Conservation (phyloP, 2,888 invertebrate species). For the Geotrupes spiniger region DNA sequence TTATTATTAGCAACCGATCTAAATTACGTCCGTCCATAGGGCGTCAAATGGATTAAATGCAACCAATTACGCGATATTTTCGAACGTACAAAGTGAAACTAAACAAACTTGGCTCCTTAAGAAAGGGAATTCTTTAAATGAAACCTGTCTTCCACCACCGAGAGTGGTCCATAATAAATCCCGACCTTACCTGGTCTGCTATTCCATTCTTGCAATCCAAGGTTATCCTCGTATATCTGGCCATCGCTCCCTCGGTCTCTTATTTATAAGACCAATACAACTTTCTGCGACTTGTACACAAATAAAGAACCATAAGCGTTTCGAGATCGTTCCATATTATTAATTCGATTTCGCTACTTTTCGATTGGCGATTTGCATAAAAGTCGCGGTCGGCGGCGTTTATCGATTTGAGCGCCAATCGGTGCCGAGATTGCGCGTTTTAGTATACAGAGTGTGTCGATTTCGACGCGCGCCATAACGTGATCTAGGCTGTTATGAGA, state of each 20-base stretch:
- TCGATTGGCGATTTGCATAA: slow-evolving; percentile 9
- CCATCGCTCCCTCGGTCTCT: slow-evolving; percentile 40
- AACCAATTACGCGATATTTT: no score
- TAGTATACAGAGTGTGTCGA: no score
- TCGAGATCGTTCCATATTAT: slow-evolving; percentile 28
- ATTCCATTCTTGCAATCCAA: slow-evolving; percentile 44
- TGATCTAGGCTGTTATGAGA: no score
- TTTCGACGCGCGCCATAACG: no score
- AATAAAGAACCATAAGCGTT: slow-evolving; percentile 28
- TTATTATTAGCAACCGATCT: no score
- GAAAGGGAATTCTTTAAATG: slow-evolving; percentile 20
- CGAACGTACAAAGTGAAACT: no score
- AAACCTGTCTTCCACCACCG: slow-evolving; percentile 25
- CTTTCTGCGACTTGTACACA: slow-evolving; percentile 33
- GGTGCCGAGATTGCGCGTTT: no score
- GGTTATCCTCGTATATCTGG: slow-evolving; percentile 45
- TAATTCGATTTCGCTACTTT: slow-evolving; percentile 24
- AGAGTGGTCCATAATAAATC: slow-evolving; percentile 41
- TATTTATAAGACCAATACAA: slow-evolving; percentile 39
- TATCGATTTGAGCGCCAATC: no score
- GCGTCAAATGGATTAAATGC: no score
- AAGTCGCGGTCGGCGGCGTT: background rate
- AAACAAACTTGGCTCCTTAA: background rate
- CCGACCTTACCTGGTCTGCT: slow-evolving; percentile 43
- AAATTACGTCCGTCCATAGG: no score